phyloP scores from a whole-genome alignment of 2,888 invertebrate species.

The Ormyrus nitidulus region DNA sequence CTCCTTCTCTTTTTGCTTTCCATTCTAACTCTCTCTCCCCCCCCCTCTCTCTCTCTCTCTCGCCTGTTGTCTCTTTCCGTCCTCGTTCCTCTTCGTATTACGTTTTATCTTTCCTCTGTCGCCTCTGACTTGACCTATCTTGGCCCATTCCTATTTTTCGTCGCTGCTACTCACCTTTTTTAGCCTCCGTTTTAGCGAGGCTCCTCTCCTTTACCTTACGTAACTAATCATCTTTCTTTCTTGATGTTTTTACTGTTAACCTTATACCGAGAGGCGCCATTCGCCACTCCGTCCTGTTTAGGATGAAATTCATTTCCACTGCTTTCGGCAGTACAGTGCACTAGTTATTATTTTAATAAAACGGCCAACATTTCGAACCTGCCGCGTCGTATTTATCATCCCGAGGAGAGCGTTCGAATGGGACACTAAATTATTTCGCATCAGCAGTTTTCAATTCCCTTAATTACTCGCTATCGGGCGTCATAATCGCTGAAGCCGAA shows the following conservation, averaged over 20 bases:
- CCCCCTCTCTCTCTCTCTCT: slow-evolving; percentile 16
- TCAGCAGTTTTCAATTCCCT: no score
- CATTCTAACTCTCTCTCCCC: background rate
- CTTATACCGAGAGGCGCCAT: background rate
- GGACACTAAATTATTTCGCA: no score
- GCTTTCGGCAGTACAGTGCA: no score
- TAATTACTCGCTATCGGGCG: background rate
- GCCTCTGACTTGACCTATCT: slow-evolving; percentile 48
- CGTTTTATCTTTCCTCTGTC: slow-evolving; percentile 44
- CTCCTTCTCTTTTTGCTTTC: slow-evolving; percentile 51
- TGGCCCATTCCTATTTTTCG: background rate
- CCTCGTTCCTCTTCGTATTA: slow-evolving; percentile 20
- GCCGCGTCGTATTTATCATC: no score
- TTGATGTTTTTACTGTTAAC: background rate
- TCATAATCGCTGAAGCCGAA: no score
- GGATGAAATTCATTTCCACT: no score
- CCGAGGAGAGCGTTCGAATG: no score
- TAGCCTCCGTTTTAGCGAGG: background rate
- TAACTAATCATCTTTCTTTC: slow-evolving; percentile 31
- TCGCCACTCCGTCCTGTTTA: no score
- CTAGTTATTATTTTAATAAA: no score
- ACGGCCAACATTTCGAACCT: no score
- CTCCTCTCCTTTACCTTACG: slow-evolving; percentile 9
- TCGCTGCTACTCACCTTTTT: slow-evolving; percentile 9
- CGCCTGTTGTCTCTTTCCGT: background rate